phyloP scores from a whole-genome alignment of 2,113 vertebrate genomes.

The Monarcha castaneiventris region DNA sequence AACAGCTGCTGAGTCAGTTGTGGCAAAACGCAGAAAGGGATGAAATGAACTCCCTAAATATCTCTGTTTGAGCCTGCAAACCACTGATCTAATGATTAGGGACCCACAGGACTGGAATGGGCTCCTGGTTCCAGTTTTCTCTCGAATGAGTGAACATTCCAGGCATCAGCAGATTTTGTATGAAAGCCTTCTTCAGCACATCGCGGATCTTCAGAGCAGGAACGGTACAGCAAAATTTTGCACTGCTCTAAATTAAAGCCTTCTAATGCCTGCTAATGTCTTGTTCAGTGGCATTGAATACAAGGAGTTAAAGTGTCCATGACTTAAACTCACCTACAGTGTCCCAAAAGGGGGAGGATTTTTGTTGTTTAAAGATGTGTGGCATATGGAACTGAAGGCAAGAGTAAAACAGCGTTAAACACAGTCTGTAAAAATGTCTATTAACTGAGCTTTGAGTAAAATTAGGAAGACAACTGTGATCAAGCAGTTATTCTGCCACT shows the following conservation, averaged over 20 bases:
- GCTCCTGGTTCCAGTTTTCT: background rate
- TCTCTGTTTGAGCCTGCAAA: background rate
- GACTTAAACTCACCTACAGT: background rate
- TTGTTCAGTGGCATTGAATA: background rate
- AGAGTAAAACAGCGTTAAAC: fast-evolving
- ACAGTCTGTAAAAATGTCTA: background rate
- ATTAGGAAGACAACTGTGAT: background rate
- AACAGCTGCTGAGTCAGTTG: background rate
- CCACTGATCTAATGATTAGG: background rate
- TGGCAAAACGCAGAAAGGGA: background rate
- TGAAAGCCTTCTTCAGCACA: background rate
- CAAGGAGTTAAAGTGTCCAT: background rate
- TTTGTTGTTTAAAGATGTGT: background rate
- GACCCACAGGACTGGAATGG: background rate
- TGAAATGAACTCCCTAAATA: background rate
- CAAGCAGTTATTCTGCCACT: background rate
- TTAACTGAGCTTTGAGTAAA: background rate
- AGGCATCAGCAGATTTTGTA: background rate
- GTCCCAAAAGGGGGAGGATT: background rate
- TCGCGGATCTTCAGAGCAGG: background rate
- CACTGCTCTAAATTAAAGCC: background rate
- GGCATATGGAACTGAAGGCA: background rate
- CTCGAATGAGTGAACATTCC: background rate
- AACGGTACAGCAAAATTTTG: fast-evolving
- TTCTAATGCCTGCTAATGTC: background rate